These are phyloP conservation scores for Epistrophe grossulariae DNA, from an alignment of 2,888 invertebrate genomes.

Conservation along the genomic window DNA sequence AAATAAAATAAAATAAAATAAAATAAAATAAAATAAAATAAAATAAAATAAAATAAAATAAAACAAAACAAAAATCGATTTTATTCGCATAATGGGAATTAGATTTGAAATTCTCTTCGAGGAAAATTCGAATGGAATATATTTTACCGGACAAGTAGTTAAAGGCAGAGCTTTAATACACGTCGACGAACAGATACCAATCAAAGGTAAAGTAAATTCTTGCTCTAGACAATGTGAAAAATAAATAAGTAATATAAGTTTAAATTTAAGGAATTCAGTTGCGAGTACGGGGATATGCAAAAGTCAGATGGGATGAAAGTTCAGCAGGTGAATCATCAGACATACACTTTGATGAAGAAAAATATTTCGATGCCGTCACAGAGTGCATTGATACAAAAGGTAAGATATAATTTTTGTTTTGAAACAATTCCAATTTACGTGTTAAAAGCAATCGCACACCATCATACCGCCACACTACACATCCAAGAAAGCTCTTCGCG, in stretches of 20 bases:
- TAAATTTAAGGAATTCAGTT: slow-evolving; percentile 11
- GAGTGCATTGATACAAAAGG: slow-evolving; percentile 24
- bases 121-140: slow-evolving; percentile 80
- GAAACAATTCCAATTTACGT: too few species aligned
- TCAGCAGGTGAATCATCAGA: not conserved
- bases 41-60: too few species aligned
- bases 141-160: slow-evolving; percentile 81
- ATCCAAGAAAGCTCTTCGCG: too few species aligned
- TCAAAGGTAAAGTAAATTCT: not conserved
- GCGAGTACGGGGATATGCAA: slow-evolving; percentile 22
- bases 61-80: not conserved
- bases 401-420: not conserved
- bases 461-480: too few species aligned
- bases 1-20: too few species aligned
- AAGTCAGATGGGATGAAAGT: slow-evolving; percentile 7
- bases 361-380: slow-evolving; percentile 5
- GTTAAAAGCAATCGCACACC: too few species aligned
- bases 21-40: too few species aligned
- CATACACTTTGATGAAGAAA: not conserved
- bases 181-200: not conserved
- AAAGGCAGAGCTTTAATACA: not conserved
- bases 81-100: slow-evolving; percentile 77
- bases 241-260: not conserved
- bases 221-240: not conserved
- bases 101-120: slow-evolving; percentile 80